Conservation (phyloP, 2,888 invertebrate species). For the Ommatoiulus sabulosus region DNA sequence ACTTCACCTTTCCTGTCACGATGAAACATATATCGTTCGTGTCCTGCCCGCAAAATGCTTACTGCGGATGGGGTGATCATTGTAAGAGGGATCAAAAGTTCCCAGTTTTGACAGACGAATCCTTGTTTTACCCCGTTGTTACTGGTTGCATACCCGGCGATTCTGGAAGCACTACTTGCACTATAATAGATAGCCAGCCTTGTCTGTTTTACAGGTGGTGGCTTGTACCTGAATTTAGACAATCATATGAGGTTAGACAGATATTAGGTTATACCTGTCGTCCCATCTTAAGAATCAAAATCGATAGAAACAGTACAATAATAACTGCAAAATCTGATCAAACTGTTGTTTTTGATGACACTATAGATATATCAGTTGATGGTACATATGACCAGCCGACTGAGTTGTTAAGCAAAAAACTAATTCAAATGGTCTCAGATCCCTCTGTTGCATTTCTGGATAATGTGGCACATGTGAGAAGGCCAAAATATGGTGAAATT, state of each 20-base stretch:
- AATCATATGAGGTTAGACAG: background rate
- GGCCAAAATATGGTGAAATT: slow-evolving; percentile 16
- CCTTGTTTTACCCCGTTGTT: too few species aligned
- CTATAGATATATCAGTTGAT: background rate
- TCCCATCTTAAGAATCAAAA: background rate
- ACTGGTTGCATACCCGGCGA: too few species aligned
- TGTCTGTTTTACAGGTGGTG: background rate
- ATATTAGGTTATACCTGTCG: background rate
- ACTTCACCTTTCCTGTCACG: background rate
- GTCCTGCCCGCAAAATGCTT: background rate
- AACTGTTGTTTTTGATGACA: background rate
- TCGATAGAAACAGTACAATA: background rate
- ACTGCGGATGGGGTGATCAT: background rate
- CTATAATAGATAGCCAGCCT: background rate
- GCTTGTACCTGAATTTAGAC: background rate
- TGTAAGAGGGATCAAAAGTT: background rate
- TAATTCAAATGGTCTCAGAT: background rate
- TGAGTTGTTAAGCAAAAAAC: background rate
- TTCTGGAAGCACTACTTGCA: background rate
- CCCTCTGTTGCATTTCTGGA: background rate
- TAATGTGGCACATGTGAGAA: background rate
- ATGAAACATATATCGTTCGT: background rate
- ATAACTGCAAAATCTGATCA: background rate
- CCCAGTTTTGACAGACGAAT: too few species aligned
- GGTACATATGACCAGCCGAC: background rate